Evolutionary conservation across 2,113 vertebrate species (phyloP).

Genomic region (Bolborhynchus lineola): DNA sequence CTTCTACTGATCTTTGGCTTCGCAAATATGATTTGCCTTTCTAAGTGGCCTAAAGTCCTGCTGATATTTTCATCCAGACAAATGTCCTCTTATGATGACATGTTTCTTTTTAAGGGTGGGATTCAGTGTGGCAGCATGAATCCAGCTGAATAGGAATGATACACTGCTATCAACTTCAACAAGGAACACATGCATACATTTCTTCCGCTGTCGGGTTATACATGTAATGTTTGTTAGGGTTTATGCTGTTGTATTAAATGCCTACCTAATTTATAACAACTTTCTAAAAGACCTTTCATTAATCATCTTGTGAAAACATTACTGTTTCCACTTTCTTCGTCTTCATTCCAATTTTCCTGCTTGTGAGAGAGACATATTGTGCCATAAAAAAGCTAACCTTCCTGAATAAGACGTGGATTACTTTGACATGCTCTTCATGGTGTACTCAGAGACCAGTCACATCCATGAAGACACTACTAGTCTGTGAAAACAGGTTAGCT

Average conservation of each 20-base stretch:
- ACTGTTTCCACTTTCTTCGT: background rate
- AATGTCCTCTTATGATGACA: background rate
- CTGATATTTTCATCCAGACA: background rate
- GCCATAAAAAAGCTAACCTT: background rate
- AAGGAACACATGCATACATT: accelerated
- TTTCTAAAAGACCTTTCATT: background rate
- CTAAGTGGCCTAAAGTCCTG: background rate
- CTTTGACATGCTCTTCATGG: background rate
- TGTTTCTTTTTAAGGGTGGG: background rate
- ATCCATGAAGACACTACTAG: background rate
- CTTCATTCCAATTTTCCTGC: background rate
- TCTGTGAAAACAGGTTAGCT: background rate
- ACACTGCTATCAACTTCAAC: background rate
- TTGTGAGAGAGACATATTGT: background rate
- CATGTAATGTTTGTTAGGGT: background rate
- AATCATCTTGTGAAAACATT: background rate
- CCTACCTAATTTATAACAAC: background rate
- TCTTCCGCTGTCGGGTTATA: background rate
- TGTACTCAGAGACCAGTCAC: background rate
- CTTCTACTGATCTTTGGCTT: background rate
- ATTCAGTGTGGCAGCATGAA: background rate
- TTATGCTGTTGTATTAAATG: background rate
- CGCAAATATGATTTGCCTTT: background rate
- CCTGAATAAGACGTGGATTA: background rate
- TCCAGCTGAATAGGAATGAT: background rate